Base-by-base conservation (phyloP, 2,888 invertebrate genomes). In the Melieria picta region DNA sequence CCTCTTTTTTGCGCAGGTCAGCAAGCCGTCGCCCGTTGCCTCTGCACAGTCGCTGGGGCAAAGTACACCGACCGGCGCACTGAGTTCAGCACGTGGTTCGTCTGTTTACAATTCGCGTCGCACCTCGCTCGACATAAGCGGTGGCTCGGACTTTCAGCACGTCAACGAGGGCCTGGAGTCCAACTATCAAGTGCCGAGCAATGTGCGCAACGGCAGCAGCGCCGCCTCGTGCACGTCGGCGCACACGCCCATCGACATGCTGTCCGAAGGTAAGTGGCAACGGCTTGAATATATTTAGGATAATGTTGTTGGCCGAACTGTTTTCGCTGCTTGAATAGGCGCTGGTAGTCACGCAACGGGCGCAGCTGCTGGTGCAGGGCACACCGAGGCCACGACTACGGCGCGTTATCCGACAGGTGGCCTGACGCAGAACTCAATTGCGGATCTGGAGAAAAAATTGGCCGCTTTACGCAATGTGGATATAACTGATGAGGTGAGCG, bases 401-500 rank as follows among this genome's bases (percentile, higher is more conserved):
- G 52, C 69, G 9, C 71, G 80, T 63, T 72, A 81, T 61, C 81
- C 74, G 16, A 47, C 56, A 64, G 69, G 65, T 42, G 79, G 77
- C 10, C 74, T 80, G 43, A 77, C 76, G 85, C 79, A 81, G 70
- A 84, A 75, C 65, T 84, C 85, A 1, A 78, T 90, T 65, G 89
- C 89, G 1, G 90, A 90, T 82, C 82, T 91, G 7, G 90, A 90
- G 76, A 89, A 90, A 69, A 90, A 90, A 77, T 82, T 91, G 69
- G 87, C 88, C 4, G 88, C 89, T 72, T 79, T 90, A 70, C 89
- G 90, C 68, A 81, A 79, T 75, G 72, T 77, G 7, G 85, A 84
- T 58, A 80, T 80, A 57, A 30, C 78, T 48, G 84, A 83, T 64
- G 83, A 84, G 79, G 83, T 75, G 65, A 48, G 13, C 46, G 16